Evolutionary conservation across 1,140 invertebrate genomes (phyloP).

Genomic region (Phocides pigmalion): DNA sequence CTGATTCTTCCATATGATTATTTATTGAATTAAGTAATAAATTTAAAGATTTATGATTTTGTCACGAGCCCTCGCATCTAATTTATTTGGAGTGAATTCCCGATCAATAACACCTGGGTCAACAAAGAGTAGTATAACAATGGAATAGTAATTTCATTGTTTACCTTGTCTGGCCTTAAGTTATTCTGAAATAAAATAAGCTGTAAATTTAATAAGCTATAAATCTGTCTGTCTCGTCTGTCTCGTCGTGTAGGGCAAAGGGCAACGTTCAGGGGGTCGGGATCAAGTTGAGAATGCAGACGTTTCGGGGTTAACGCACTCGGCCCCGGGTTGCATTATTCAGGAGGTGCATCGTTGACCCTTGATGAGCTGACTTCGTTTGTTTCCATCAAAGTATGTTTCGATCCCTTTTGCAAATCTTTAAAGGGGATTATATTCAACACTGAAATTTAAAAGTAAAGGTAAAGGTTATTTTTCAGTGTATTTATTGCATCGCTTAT

Average conservation of each 20-base stretch:
- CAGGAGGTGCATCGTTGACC: constrained; percentile 63
- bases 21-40: background rate
- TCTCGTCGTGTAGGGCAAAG: constrained; percentile 59
- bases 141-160: constrained; percentile 39
- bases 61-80: background rate
- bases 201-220: constrained; percentile 35
- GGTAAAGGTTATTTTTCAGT: constrained; percentile 3
- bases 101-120: constrained; percentile 27
- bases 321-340: constrained; percentile 56
- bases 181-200: constrained; percentile 42
- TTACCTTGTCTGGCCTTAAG: constrained; percentile 36
- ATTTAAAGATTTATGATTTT: too few relatives aligned
- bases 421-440: constrained; percentile 18
- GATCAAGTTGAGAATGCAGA: constrained; percentile 62
- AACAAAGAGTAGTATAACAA: constrained; percentile 14
- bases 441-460: constrained; percentile 23
- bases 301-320: constrained; percentile 67
- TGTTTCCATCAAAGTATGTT: constrained; percentile 38
- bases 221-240: constrained; percentile 42
- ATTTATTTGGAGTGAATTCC: background rate
- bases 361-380: constrained; percentile 44
- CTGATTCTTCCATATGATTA: background rate
- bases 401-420: constrained; percentile 48
- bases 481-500: background rate
- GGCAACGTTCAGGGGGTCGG: constrained; percentile 57